These are phyloP conservation scores for Urocyon cinereoargenteus DNA, from an alignment of 2,797 vertebrate genomes.

Conservation along the genomic window DNA sequence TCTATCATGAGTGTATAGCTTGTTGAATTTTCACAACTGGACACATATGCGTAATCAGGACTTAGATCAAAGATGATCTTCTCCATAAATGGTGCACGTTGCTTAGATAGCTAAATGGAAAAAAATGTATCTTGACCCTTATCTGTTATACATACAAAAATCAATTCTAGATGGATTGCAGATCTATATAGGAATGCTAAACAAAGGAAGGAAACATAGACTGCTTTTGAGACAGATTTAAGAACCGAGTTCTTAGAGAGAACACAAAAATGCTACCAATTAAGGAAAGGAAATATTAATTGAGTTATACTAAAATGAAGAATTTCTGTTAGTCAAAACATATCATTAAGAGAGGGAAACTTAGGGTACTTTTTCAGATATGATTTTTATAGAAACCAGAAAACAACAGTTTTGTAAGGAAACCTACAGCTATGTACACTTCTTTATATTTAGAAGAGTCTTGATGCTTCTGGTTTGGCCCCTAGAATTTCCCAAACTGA, in stretches of 20 bases:
- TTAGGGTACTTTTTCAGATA: background rate
- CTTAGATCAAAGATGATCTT: background rate
- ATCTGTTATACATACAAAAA: background rate
- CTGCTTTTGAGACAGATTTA: background rate
- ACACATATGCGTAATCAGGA: background rate
- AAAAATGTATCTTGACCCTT: background rate
- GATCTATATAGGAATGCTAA: background rate
- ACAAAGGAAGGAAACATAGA: background rate
- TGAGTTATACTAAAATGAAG: background rate
- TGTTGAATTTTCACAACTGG: slow-evolving; percentile 36
- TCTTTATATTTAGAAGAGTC: background rate
- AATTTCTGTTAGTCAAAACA: slow-evolving; percentile 38
- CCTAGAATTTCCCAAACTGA: background rate
- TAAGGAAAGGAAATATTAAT: background rate
- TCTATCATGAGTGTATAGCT: background rate
- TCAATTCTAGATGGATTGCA: background rate
- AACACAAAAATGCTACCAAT: background rate
- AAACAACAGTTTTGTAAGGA: slow-evolving; percentile 5
- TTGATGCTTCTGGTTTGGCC: background rate
- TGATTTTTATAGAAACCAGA: slow-evolving; percentile 10
- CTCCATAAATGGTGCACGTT: background rate
- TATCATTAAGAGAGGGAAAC: background rate
- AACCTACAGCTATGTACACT: background rate
- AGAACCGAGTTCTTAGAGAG: background rate
- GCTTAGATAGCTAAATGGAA: background rate